A percentile compares a stretch with the other conserved stretches of the same genome.
phyloP scores from a whole-genome alignment of 2,888 invertebrate species.

The Erpobdella octoculata region DNA sequence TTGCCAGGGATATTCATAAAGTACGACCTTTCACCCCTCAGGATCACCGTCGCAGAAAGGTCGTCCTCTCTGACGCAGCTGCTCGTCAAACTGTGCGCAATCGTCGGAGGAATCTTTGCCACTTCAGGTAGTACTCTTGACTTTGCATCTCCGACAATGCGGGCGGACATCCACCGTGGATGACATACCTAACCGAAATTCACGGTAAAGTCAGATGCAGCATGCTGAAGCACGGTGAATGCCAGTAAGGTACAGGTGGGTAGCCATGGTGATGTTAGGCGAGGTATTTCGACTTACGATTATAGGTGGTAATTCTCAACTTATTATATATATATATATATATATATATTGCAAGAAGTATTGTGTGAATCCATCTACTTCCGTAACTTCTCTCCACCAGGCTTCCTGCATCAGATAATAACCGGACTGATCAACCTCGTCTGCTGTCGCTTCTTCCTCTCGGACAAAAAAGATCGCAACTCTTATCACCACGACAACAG shows the following conservation, averaged over 20 bases:
- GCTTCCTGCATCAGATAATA: background rate
- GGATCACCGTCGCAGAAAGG: constrained; percentile 57
- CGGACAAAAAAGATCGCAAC: background rate
- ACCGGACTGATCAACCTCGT: background rate
- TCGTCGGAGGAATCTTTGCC: constrained; percentile 84
- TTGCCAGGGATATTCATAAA: constrained; percentile 89
- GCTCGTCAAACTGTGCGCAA: constrained; percentile 76
- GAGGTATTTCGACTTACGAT: too few relatives aligned
- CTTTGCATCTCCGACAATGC: too few relatives aligned
- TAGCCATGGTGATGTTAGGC: too few relatives aligned
- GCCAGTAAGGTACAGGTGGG: too few relatives aligned
- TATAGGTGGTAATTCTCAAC: too few relatives aligned
- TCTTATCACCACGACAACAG: background rate
- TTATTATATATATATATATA: too few relatives aligned
- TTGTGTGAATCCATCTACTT: too few relatives aligned
- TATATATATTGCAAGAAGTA: too few relatives aligned
- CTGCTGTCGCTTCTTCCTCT: background rate
- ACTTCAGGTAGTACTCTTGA: constrained; percentile 62
- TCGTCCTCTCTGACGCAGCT: constrained; percentile 59
- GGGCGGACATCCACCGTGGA: too few relatives aligned
- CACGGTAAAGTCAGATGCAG: too few relatives aligned
- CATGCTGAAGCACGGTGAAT: too few relatives aligned
- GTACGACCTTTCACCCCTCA: constrained; percentile 83
- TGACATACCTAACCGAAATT: too few relatives aligned
- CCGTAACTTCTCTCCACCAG: background rate